Base-by-base conservation (phyloP, 2,888 invertebrate species). In the Baronia brevicornis region DNA sequence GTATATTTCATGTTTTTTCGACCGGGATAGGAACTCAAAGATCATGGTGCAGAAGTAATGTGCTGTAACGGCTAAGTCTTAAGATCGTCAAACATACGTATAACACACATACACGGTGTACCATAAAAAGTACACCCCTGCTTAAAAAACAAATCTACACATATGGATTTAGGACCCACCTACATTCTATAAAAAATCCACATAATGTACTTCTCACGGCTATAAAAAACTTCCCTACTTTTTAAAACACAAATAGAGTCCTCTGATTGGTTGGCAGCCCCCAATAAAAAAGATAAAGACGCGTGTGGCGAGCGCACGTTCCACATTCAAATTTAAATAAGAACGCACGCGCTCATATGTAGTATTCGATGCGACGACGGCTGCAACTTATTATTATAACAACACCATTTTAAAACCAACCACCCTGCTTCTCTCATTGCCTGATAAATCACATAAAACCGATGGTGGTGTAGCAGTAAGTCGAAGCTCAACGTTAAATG, bases 221-320 rank as follows among this genome's bases (percentile, higher is more conserved):
- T 41, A 46, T 63, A 77, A 80, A 82, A 79, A 80, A 65, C 58
- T 65, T 72, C 80, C 79, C 75, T 64, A 50, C 52, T 66, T 77
- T 78, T 79, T 79, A 69, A 60, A 49, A 44, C 38, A 33, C 42
- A 51, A 53, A 57, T 67, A 64, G 67, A 50, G 45, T 44, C 5
- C 46, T 48, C 59, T 57, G 57, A 82, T 84, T 84, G 84, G 82
- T 50, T 52, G 61, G 33, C 42, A 54, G 52, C 62, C 66, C 62
- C 65, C 62, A 60, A 67, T 78, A 82, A 84, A 84, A 82, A 80
- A 74, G 65, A 51, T 64, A 75, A 74, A 75, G 71, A 70, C 73
- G 74, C 77, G 74, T 70, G 73, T 58, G 52, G 49, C 54, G 57
- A 57, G 65, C 75, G 68, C 73, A 68, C 67, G 69, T 53, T 64